Evolutionary conservation across 2,113 vertebrate species (phyloP).

Genomic region (Ptilorrhoa leucosticta): DNA sequence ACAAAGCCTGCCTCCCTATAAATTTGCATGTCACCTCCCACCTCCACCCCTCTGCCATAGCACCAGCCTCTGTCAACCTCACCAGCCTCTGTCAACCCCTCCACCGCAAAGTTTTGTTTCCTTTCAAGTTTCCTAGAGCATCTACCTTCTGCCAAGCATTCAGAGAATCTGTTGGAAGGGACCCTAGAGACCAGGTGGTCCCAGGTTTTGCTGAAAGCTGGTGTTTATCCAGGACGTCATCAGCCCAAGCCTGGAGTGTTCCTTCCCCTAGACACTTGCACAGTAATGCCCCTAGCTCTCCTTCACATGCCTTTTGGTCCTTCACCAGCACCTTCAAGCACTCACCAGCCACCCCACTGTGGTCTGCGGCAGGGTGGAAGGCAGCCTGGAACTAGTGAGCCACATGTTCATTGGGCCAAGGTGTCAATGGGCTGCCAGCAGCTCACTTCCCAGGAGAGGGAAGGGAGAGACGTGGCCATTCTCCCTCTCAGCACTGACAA

Average conservation of each 20-base stretch:
- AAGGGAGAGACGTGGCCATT: not conserved
- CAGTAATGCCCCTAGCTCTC: not conserved
- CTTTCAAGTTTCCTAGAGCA: not conserved
- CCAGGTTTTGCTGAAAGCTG: not conserved
- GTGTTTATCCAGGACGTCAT: not conserved
- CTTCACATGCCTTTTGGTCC: not conserved
- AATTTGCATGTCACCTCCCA: not conserved
- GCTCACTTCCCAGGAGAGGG: not conserved
- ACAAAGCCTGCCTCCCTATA: not conserved
- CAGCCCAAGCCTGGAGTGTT: not conserved
- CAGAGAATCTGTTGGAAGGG: not conserved
- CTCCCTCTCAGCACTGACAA: not conserved
- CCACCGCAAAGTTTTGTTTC: not conserved
- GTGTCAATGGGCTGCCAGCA: not conserved
- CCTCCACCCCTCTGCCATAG: not conserved
- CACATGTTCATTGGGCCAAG: accelerated
- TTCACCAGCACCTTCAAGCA: not conserved
- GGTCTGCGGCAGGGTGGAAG: not conserved
- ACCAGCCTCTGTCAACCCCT: not conserved
- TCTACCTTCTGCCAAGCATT: not conserved
- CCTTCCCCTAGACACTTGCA: not conserved
- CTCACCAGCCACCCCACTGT: not conserved
- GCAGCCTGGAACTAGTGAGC: not conserved
- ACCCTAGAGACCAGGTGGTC: not conserved
- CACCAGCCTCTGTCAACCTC: not conserved